Conservation (phyloP, 2,113 vertebrate species). For the Cyanoramphus novaezelandiae region DNA sequence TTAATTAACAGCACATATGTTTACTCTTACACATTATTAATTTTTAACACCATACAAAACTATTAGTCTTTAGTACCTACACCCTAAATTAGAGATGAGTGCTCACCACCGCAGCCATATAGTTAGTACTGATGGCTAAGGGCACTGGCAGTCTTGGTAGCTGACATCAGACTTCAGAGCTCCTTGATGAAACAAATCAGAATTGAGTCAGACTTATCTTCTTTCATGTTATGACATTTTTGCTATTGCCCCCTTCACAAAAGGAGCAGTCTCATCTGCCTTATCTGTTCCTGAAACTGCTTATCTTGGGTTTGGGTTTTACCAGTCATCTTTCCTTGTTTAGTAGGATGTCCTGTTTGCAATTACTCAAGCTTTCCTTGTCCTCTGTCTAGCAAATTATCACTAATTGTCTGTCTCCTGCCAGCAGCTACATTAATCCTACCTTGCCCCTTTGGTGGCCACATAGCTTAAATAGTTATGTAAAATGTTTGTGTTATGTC, state of each 20-base stretch:
- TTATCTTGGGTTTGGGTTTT: background rate
- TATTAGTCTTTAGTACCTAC: background rate
- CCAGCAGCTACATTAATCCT: background rate
- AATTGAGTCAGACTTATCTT: background rate
- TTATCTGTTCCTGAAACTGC: background rate
- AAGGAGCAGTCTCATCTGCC: background rate
- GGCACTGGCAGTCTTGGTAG: rapidly evolving
- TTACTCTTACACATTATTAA: background rate
- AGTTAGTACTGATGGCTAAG: rapidly evolving
- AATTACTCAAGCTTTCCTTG: background rate
- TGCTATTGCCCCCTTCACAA: background rate
- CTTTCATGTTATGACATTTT: background rate
- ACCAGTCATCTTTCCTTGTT: background rate
- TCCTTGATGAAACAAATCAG: background rate
- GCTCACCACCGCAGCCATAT: background rate
- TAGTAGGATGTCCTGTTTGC: background rate
- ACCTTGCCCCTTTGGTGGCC: background rate
- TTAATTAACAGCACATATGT: background rate
- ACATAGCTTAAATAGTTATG: background rate
- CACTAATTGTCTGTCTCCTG: background rate
- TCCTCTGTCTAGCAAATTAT: background rate
- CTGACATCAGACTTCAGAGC: background rate
- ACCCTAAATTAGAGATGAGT: background rate
- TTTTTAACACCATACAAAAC: background rate
- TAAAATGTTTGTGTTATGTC: background rate